Evolutionary conservation across 2,113 vertebrate species (phyloP).

Genomic region (Verasper variegatus): DNA sequence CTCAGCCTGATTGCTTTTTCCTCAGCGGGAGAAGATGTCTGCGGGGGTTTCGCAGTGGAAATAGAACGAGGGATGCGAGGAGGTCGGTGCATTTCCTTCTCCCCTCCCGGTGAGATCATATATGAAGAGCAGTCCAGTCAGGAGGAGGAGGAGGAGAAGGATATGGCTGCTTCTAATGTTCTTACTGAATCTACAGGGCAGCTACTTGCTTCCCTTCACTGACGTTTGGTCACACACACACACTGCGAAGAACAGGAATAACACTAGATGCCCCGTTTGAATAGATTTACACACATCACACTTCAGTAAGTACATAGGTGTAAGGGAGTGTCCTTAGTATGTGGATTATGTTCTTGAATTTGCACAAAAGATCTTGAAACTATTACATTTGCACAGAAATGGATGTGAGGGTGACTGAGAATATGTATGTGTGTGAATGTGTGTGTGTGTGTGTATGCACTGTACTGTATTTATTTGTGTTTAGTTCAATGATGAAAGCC

Average conservation of each 20-base stretch:
- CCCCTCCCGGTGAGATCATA: conserved; percentile 14
- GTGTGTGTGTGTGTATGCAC: too few relatives aligned
- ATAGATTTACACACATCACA: conserved; percentile 15
- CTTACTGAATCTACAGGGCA: conserved; percentile 60
- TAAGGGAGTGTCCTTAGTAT: conserved; percentile 30
- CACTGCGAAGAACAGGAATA: conserved; percentile 39
- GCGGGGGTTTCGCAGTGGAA: conserved; percentile 8
- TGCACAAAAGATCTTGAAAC: conserved; percentile 62
- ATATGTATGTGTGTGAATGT: neutral
- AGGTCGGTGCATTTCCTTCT: conserved; percentile 24
- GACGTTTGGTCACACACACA: conserved; percentile 27
- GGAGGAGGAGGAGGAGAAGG: conserved; percentile 24
- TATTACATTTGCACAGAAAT: conserved; percentile 67
- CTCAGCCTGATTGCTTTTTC: conserved; percentile 59
- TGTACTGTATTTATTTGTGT: conserved; percentile 51
- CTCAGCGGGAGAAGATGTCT: conserved; percentile 28
- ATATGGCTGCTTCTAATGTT: conserved; percentile 40
- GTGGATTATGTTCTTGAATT: conserved; percentile 53
- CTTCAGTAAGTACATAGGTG: neutral
- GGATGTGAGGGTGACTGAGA: conserved; percentile 28
- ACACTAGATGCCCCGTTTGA: conserved; percentile 4
- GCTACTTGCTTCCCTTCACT: conserved; percentile 56
- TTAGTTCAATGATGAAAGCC: too few relatives aligned
- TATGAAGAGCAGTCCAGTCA: conserved; percentile 24
- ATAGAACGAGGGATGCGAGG: conserved; percentile 4